These are phyloP conservation scores for Falco berigora DNA, from an alignment of 2,797 vertebrate genomes.

Conservation along the genomic window DNA sequence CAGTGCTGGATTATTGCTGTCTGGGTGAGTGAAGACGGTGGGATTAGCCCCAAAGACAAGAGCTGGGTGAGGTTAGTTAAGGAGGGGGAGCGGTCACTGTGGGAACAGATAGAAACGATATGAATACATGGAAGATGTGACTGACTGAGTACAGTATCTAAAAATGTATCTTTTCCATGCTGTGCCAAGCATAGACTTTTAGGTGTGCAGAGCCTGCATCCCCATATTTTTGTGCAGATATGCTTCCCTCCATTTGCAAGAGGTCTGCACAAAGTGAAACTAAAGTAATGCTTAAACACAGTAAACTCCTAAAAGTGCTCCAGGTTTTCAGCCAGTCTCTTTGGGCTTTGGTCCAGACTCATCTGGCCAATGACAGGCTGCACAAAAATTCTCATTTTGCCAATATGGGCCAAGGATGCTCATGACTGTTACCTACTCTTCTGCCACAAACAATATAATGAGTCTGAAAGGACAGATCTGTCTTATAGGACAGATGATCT, in stretches of 20 bases:
- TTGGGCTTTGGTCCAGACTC: background rate
- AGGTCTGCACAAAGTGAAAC: background rate
- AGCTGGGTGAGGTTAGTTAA: background rate
- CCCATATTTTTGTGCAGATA: background rate
- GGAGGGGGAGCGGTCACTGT: background rate
- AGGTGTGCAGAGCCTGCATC: background rate
- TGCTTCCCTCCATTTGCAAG: background rate
- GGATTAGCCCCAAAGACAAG: background rate
- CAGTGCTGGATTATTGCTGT: background rate
- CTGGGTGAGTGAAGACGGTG: background rate
- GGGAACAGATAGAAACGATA: background rate
- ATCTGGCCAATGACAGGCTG: background rate
- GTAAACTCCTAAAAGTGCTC: background rate
- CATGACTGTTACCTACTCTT: background rate
- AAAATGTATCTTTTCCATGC: background rate
- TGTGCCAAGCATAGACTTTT: background rate
- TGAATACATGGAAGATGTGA: background rate
- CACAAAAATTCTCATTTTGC: background rate
- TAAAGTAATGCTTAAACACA: background rate
- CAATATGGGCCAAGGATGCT: background rate
- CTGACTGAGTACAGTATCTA: background rate
- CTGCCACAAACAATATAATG: background rate
- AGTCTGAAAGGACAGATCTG: background rate
- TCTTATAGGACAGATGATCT: background rate
- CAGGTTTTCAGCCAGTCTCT: background rate